Evolutionary conservation across 1,140 invertebrate genomes (phyloP), one percentile per base, ranked within the genome.

Genomic region (Drosophila pallidifrons): DNA sequence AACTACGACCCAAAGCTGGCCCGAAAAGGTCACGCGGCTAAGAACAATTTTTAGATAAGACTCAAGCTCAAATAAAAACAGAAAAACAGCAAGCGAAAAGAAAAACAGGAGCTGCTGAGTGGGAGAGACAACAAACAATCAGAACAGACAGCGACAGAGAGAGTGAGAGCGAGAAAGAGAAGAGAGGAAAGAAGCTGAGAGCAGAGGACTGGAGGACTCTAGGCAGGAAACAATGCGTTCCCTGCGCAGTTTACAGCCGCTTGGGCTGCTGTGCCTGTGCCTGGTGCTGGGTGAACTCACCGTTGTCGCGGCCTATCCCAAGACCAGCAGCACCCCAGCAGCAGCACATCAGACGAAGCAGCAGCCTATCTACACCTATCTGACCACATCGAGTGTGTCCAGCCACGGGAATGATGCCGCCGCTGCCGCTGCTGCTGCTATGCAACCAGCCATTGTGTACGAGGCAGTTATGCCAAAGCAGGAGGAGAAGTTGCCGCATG

Each of bases 381-480:
- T 90, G 73, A 90, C 86, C 72, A 90, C 80, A 77, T 79, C 86
- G 54, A 82, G 75, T 54, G 83, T 82, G 30, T 83, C 82, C 54
- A 83, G 77, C 57, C 74, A 81, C 41, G 70, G 55, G 15, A 60
- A 73, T 61, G 79, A 46, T 6, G 41, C 11, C 41, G 38, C 38
- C 3, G 11, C 38, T 41, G 41, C 41, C n/a, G 11, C 41, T 3
- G 45, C 58, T 38, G n/a, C 28, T 6, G 32, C 68, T 52, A 54
- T 82, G 55, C 81, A 91, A 25, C 81, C 87, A 10, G 80, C 82
- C 28, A 83, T 91, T 76, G 81, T 89, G 4, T 91, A 91, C 30
- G 90, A 89, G 16, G 74, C 90, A 11, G 54, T 75, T 11, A 16
- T 86, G 58, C 86, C 82, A 3, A 69, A 88, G 35, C 70, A 85